A percentile compares a stretch with the other conserved stretches of the same genome.
Evolutionary conservation across 2,797 vertebrate genomes (phyloP).

Genomic region (Menidia menidia): DNA sequence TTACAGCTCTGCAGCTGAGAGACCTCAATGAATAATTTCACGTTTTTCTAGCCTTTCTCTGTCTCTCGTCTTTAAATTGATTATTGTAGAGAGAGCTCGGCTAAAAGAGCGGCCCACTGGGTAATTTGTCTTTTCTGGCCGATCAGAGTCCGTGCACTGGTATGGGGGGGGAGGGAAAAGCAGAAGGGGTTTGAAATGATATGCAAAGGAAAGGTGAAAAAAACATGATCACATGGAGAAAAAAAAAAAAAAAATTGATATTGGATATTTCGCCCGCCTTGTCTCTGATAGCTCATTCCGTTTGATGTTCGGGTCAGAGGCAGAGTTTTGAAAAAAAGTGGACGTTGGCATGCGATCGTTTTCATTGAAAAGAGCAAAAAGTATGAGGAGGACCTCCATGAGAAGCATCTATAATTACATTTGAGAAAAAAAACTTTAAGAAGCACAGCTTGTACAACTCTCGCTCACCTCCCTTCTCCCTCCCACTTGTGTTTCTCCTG

Average conservation of each 20-base stretch:
- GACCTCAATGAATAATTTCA: slow-evolving; percentile 84
- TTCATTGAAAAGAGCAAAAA: slow-evolving; percentile 40
- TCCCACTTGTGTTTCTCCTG: slow-evolving; percentile 21
- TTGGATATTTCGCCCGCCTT: slow-evolving; percentile 58
- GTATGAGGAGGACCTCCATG: slow-evolving; percentile 40
- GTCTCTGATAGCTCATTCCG: slow-evolving; percentile 76
- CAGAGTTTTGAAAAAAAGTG: slow-evolving; percentile 47
- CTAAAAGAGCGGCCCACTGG: slow-evolving; percentile 76
- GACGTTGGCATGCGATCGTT: slow-evolving; percentile 61
- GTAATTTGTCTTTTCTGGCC: slow-evolving; percentile 81
- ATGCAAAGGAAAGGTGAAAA: slow-evolving; percentile 64
- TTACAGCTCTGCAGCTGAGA: slow-evolving; percentile 51
- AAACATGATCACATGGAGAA: slow-evolving; percentile 52
- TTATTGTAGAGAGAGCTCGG: slow-evolving; percentile 80
- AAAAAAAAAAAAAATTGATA: slow-evolving; percentile 74
- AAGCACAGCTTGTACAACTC: slow-evolving; percentile 45
- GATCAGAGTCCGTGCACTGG: slow-evolving; percentile 60
- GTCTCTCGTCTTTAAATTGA: slow-evolving; percentile 79
- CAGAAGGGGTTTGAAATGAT: slow-evolving; percentile 46
- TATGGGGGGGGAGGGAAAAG: slow-evolving; percentile 54
- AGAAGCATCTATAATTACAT: slow-evolving; percentile 61
- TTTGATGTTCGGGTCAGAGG: slow-evolving; percentile 81
- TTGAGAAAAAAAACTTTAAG: slow-evolving; percentile 28
- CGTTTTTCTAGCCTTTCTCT: slow-evolving; percentile 70
- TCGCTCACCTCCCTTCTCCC: slow-evolving; percentile 35